These are phyloP conservation scores for Schizopygopsis malacanthus DNA, from an alignment of 2,797 vertebrate species.

Conservation along the genomic window DNA sequence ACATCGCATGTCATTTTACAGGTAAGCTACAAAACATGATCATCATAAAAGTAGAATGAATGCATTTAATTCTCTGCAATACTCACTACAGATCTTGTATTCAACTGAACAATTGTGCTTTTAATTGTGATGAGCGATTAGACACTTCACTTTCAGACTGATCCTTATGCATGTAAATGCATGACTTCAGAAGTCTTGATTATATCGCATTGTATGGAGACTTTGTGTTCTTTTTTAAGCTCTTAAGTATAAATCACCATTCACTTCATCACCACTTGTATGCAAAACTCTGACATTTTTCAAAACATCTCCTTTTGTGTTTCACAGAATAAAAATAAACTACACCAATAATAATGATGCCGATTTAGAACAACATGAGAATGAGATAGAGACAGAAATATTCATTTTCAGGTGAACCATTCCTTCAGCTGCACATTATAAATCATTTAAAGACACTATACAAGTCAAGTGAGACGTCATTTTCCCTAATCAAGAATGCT, in stretches of 20 bases:
- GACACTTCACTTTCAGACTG: background rate
- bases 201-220: background rate
- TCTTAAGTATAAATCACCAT: background rate
- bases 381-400: background rate
- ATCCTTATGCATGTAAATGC: background rate
- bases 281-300: background rate
- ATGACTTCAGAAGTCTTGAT: too few relatives aligned
- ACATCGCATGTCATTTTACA: background rate
- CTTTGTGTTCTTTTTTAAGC: background rate
- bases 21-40: background rate
- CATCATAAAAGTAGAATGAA: background rate
- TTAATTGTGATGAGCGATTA: background rate
- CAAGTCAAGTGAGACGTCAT: background rate
- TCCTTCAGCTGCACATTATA: background rate
- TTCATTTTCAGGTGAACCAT: background rate
- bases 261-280: background rate
- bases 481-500: constrained; percentile 13
- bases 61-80: background rate
- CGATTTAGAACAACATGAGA: background rate
- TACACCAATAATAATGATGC: background rate
- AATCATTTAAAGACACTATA: background rate
- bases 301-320: background rate
- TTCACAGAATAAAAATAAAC: background rate
- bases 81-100: background rate
- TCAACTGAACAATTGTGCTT: background rate